These are phyloP conservation scores for Nasonia longicornis DNA, from an alignment of 1,140 invertebrate species.

Conservation along the genomic window DNA sequence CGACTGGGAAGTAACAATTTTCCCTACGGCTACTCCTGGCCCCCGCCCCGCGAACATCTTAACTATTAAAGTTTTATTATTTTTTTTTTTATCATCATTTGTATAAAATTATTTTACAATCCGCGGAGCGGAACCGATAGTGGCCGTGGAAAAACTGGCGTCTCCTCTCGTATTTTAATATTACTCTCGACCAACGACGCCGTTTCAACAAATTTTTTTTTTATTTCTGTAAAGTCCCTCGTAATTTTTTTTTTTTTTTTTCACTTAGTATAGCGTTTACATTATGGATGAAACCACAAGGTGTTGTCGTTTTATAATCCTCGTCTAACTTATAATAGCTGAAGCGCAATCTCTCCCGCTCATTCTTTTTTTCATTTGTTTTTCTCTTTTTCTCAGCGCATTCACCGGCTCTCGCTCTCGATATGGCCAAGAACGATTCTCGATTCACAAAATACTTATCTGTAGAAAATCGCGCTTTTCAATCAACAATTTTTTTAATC, in stretches of 20 bases:
- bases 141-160: constrained; percentile 6
- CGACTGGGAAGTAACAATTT: constrained; percentile 28
- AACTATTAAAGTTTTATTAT: constrained; percentile 35
- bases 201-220: constrained; percentile 37
- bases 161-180: constrained; percentile 1
- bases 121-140: constrained; percentile 9
- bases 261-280: constrained; percentile 31
- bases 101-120: constrained; percentile 47
- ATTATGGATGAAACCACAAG: constrained; percentile 40
- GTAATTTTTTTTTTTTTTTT: constrained; percentile 15
- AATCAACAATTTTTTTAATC: constrained; percentile 44
- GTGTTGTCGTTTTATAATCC: constrained; percentile 12
- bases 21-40: not conserved
- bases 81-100: constrained; percentile 32
- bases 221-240: constrained; percentile 12
- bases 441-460: constrained; percentile 44
- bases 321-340: constrained; percentile 23
- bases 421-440: constrained; percentile 37
- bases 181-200: constrained; percentile 20
- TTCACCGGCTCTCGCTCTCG: constrained; percentile 29
- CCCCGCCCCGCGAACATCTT: constrained; percentile 16
- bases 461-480: constrained; percentile 40
- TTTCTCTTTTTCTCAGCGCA: not conserved
- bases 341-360: not conserved
- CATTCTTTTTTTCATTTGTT: constrained; percentile 17